Percentiles rank a stretch among this genome's conserved stretches.
Conservation (phyloP, 2,113 vertebrate species). For the Lepidothrix coronata region DNA sequence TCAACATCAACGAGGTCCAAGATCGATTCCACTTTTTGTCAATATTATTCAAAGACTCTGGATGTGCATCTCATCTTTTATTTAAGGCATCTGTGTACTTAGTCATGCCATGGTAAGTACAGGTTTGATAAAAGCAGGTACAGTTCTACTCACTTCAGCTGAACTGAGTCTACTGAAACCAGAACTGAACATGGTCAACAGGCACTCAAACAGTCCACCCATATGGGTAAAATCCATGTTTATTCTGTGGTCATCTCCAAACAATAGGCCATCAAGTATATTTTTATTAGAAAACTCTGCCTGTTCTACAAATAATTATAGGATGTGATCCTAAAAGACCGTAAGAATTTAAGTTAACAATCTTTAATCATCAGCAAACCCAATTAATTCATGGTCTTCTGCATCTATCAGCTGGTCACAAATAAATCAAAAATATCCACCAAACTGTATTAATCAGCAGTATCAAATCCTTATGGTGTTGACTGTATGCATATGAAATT, state of each 20-base stretch:
- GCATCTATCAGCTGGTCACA: neutral
- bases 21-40: constrained; percentile 63
- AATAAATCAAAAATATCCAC: neutral
- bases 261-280: neutral
- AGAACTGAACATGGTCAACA: neutral
- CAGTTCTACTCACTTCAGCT: neutral
- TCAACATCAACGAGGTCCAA: constrained; percentile 51
- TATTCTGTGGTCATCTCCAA: neutral
- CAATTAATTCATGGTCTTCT: neutral
- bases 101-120: neutral
- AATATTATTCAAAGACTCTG: constrained; percentile 68
- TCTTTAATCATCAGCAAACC: neutral
- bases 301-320: neutral
- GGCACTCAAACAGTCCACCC: neutral
- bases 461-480: neutral
- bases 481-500: neutral
- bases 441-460: neutral
- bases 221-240: neutral
- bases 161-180: neutral
- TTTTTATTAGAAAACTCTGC: neutral
- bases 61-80: constrained; percentile 71
- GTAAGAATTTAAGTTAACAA: neutral
- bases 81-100: constrained; percentile 51
- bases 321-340: neutral
- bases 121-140: neutral